phyloP scores from a whole-genome alignment of 2,113 vertebrate genomes.

The Ctenodactylus gundi region DNA sequence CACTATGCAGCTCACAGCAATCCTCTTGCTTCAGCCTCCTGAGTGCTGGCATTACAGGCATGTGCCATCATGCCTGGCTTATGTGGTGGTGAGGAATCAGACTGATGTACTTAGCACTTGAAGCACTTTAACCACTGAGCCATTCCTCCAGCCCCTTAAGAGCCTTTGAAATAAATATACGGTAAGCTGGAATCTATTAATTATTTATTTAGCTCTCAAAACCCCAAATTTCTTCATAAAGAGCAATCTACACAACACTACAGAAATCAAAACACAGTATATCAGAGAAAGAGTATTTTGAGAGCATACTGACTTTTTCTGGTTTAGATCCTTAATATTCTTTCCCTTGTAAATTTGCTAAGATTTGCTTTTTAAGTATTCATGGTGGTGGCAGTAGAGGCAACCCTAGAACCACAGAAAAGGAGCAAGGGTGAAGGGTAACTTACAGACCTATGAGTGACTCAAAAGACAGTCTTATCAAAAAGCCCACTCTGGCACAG shows the following conservation, averaged over 20 bases:
- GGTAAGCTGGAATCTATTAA: background rate
- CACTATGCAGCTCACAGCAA: no score
- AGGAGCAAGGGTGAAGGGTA: background rate
- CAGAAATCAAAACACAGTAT: background rate
- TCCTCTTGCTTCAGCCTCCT: no score
- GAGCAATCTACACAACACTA: background rate
- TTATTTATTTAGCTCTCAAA: background rate
- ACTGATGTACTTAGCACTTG: no score
- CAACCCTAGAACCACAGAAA: background rate
- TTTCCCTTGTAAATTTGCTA: background rate
- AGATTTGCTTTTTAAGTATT: slow-evolving; percentile 18
- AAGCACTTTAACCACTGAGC: no score
- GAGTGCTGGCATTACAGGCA: no score
- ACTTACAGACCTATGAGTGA: no score
- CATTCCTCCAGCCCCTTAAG: no score
- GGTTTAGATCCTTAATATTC: slow-evolving; percentile 3
- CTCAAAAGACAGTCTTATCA: no score
- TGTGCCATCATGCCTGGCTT: no score
- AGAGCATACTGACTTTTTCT: background rate
- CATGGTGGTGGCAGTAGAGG: background rate
- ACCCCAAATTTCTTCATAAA: background rate
- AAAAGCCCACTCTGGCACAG: no score
- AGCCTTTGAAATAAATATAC: background rate
- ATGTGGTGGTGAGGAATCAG: no score
- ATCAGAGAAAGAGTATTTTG: background rate